Evolutionary conservation across 2,888 invertebrate genomes (phyloP).

Genomic region (Electrophaes corylata): DNA sequence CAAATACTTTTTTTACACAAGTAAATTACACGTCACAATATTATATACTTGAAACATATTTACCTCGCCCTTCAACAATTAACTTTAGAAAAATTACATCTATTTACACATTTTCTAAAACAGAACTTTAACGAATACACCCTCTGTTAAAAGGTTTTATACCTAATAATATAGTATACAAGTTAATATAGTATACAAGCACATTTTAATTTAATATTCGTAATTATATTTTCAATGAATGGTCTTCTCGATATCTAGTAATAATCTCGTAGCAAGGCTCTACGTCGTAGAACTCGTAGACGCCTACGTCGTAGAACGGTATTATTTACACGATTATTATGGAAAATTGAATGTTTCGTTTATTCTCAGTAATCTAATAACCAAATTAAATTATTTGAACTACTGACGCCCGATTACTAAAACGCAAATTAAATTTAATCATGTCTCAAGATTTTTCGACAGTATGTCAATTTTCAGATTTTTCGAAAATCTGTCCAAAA

Average conservation of each 20-base stretch:
- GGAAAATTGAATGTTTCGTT: not conserved
- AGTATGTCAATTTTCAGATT: too few species aligned
- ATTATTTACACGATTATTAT: not conserved
- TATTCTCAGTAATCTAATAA: too few species aligned
- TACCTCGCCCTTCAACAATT: slow-evolving; percentile 1
- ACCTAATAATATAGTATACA: not conserved
- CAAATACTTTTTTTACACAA: not conserved
- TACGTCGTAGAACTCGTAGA: slow-evolving; percentile 16
- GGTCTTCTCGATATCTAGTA: not conserved
- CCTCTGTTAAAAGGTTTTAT: slow-evolving; percentile 3
- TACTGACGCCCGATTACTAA: not conserved
- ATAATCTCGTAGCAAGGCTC: slow-evolving; percentile 8
- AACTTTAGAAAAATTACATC: slow-evolving; percentile 27
- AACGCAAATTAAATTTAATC: too few species aligned
- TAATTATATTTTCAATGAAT: slow-evolving; percentile 2
- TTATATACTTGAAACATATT: slow-evolving; percentile 2
- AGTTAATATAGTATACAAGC: too few species aligned
- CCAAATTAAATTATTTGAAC: not conserved
- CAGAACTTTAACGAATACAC: slow-evolving; percentile 8
- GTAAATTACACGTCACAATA: slow-evolving; percentile 1
- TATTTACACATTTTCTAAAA: slow-evolving; percentile 29
- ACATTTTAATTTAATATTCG: slow-evolving; percentile 9
- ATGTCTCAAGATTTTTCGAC: too few species aligned
- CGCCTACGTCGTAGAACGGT: not conserved
- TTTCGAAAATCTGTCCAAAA: too few species aligned